A percentile compares a stretch with the other conserved stretches of the same genome.
Evolutionary conservation across 2,888 invertebrate genomes (phyloP).

Genomic region (Pyrgus malvae): DNA sequence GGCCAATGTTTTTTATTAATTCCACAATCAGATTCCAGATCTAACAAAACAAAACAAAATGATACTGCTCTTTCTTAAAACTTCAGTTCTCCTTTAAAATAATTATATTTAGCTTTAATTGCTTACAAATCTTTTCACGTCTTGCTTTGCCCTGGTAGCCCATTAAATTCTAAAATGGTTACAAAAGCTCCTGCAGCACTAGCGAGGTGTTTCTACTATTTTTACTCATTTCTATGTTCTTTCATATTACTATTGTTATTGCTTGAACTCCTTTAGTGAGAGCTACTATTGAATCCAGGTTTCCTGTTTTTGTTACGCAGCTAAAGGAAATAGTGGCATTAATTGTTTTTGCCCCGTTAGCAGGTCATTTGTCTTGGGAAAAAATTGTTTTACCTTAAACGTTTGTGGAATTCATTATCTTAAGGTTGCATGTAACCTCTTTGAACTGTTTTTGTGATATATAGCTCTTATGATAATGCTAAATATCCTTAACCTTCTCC

Average conservation of each 20-base stretch:
- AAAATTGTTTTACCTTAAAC: neutral
- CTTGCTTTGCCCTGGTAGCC: neutral
- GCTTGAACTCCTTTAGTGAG: neutral
- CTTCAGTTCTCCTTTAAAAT: too few species aligned
- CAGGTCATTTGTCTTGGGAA: conserved; percentile 7
- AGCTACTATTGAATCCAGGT: conserved; percentile 2
- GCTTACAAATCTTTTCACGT: neutral
- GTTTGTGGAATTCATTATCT: neutral
- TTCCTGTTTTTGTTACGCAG: conserved; percentile 2
- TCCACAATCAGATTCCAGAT: too few species aligned
- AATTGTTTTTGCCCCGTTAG: conserved; percentile 14
- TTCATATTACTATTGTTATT: conserved; percentile 13
- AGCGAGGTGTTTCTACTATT: neutral
- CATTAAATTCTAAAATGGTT: neutral
- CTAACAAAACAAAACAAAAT: too few species aligned
- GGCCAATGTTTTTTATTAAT: too few species aligned
- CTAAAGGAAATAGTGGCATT: conserved; percentile 12
- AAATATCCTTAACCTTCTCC: too few species aligned
- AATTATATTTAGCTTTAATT: too few species aligned
- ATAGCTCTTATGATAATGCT: too few species aligned
- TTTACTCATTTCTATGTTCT: neutral
- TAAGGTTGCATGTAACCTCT: too few species aligned
- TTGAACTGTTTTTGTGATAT: too few species aligned
- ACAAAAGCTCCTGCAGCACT: neutral
- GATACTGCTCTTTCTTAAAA: too few species aligned